phyloP scores from a whole-genome alignment of 2,888 invertebrate species.

The Drosophila antonietae region DNA sequence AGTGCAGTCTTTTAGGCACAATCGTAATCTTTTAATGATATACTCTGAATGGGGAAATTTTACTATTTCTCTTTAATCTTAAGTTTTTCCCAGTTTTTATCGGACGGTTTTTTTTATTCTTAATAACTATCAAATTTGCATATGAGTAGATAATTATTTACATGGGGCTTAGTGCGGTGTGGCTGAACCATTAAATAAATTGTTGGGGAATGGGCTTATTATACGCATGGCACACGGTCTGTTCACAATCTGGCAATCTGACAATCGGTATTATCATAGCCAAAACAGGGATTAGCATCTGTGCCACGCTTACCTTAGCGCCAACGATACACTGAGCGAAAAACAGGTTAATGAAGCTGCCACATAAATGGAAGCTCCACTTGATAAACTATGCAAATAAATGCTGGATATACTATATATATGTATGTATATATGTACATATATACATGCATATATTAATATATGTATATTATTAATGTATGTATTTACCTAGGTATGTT shows the following conservation, averaged over 20 bases:
- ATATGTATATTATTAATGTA: neutral
- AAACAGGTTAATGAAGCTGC: neutral
- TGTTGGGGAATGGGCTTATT: neutral
- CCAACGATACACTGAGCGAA: slow-evolving; percentile 20
- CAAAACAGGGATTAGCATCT: slow-evolving; percentile 23
- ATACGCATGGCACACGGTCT: slow-evolving; percentile 9
- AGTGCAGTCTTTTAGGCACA: neutral
- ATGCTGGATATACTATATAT: neutral
- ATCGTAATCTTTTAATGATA: neutral
- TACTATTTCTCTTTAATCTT: neutral
- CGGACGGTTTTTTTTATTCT: neutral
- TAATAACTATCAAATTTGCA: neutral
- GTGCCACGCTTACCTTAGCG: neutral
- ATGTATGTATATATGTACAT: neutral
- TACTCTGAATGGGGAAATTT: neutral
- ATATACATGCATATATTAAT: neutral
- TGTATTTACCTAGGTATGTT: neutral
- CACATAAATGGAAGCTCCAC: neutral
- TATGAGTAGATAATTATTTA: slow-evolving; percentile 22
- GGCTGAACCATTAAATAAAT: slow-evolving; percentile 28
- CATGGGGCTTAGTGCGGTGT: slow-evolving; percentile 28
- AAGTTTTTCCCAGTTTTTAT: slow-evolving; percentile 1
- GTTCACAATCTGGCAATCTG: slow-evolving; percentile 18
- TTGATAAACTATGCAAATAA: neutral
- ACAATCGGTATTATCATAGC: slow-evolving; percentile 9